Base-by-base conservation (phyloP, 2,113 vertebrate genomes). In the Dromiciops gliroides region DNA sequence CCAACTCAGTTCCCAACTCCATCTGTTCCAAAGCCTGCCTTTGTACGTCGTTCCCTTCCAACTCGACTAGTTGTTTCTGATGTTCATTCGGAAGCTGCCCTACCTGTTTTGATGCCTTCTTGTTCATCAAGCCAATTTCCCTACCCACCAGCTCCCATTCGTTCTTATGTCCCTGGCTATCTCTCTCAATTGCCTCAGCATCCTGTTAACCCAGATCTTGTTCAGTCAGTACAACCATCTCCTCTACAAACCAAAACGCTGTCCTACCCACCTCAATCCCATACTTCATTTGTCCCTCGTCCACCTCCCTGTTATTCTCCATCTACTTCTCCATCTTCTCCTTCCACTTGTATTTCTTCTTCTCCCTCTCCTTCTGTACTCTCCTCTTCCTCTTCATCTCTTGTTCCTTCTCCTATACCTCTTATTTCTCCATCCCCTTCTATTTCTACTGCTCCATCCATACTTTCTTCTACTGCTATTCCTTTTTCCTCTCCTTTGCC, bases 21-120 rank as follows among this genome's bases (percentile, higher is more conserved):
- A 60, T 48, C 93, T 14, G n/a, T 91, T 60, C 93, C 93, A 60
- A 96, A n/a, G 31, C 97, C 97, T 60, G 53, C 92, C 49, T 95
- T 97, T 83, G 28, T 96, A 56, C 98, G 8, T 6, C 95, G 22
- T 93, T 97, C 98, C 95, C 97, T 97, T 96, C 98, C 97, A 92
- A 88, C 97, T 93, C 95, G 0, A 44, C 67, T 96, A 48, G 89
- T 51, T 88, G 51, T 92, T 92, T 95, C 96, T 88, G 96, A 96
- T 93, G 1, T 16, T 89, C 95, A 97, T 92, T 92, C 49, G 44
- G 96, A 97, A 92, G 37, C 88, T 83, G 83, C 95, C 50, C 48
- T 90, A 48, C 97, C 95, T 49, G 37, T 89, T 91, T 91, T 95
- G 95, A 97, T 97, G 25, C 94, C 96, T 94, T 93, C 96, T n/a